Percentiles rank a stretch among this genome's conserved stretches.
Evolutionary conservation across 2,797 vertebrate genomes (phyloP).

Genomic region (Gobionotothen gibberifrons): DNA sequence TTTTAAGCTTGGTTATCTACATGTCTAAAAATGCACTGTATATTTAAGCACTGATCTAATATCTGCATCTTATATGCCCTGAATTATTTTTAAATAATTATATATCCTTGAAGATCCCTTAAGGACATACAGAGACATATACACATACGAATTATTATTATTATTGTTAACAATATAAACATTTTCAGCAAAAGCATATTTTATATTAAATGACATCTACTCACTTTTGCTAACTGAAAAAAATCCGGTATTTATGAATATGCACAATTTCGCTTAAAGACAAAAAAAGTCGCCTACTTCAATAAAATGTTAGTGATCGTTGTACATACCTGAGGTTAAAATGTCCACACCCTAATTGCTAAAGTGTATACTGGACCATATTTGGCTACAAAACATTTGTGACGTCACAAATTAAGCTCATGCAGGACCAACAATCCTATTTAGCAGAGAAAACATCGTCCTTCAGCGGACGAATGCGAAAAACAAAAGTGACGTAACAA

Average conservation of each 20-base stretch:
- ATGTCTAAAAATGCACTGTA: neutral
- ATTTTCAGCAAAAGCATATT: too few species aligned
- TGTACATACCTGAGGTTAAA: too few species aligned
- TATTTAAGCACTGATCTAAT: neutral
- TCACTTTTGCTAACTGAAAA: neutral
- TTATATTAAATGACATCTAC: neutral
- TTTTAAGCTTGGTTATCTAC: neutral
- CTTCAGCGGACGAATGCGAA: neutral
- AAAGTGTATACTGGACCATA: accelerated
- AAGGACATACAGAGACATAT: neutral
- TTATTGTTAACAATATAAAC: too few species aligned
- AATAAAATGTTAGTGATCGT: neutral
- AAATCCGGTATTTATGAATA: neutral
- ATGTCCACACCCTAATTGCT: neutral
- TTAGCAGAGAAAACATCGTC: neutral
- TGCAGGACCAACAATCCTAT: neutral
- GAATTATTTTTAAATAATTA: too few species aligned
- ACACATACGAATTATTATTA: too few species aligned
- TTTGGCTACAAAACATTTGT: neutral
- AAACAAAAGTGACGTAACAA: neutral
- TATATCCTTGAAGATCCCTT: neutral
- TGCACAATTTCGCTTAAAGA: neutral
- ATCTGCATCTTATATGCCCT: neutral
- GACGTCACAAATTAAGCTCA: neutral
- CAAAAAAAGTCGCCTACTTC: neutral